Evolutionary conservation across 2,888 invertebrate genomes (phyloP).

Genomic region (Campopleginae sp.): DNA sequence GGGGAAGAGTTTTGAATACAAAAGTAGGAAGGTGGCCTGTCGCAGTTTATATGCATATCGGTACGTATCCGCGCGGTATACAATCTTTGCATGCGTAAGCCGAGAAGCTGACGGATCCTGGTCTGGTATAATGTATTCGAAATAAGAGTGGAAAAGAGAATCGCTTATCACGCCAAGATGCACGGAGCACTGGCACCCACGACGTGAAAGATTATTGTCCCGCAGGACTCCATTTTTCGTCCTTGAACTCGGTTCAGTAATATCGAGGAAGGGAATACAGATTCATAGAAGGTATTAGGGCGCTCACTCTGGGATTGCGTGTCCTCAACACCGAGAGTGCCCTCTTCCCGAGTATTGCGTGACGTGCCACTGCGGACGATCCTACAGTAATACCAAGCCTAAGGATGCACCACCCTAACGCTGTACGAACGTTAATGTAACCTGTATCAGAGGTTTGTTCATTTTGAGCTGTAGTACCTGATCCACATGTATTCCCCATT

Average conservation of each 20-base stretch:
- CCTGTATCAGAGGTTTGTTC: not conserved
- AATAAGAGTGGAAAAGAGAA: slow-evolving; percentile 60
- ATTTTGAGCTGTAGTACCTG: not conserved
- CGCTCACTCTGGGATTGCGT: slow-evolving; percentile 65
- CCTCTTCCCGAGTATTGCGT: slow-evolving; percentile 67
- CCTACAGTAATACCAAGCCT: slow-evolving; percentile 38
- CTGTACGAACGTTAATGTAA: not conserved
- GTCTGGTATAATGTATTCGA: slow-evolving; percentile 71
- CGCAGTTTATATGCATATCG: slow-evolving; percentile 76
- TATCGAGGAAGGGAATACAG: slow-evolving; percentile 41
- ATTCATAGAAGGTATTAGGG: slow-evolving; percentile 54
- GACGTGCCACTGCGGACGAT: slow-evolving; percentile 67
- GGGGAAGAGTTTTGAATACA: not conserved
- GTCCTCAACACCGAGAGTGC: slow-evolving; percentile 66
- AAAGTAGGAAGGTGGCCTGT: slow-evolving; percentile 76
- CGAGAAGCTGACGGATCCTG: slow-evolving; percentile 73
- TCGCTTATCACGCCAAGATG: slow-evolving; percentile 46
- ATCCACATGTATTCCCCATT: slow-evolving; percentile 1
- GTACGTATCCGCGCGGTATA: slow-evolving; percentile 68
- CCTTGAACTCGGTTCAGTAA: slow-evolving; percentile 36
- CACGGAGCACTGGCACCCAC: slow-evolving; percentile 67
- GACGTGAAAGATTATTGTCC: slow-evolving; percentile 72
- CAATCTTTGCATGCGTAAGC: slow-evolving; percentile 72
- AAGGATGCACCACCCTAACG: slow-evolving; percentile 11
- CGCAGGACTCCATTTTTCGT: slow-evolving; percentile 52